Evolutionary conservation across 1,140 invertebrate genomes (phyloP).

Genomic region (Diuraphis noxia): DNA sequence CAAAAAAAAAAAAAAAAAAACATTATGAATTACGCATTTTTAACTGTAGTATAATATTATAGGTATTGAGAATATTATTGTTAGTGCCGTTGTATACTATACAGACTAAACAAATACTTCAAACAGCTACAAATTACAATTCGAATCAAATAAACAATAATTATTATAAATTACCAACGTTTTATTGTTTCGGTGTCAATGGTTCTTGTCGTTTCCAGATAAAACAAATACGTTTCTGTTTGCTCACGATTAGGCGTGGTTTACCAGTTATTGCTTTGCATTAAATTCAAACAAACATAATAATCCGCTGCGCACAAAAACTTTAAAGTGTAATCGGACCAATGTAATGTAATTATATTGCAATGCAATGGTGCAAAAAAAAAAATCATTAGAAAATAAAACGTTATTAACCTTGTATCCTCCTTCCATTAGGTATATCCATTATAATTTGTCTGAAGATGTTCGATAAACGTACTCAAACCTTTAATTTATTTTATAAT

Average conservation of each 20-base stretch:
- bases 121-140: not conserved
- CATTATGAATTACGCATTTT: not conserved
- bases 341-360: not conserved
- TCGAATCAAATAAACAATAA: conserved; percentile 9
- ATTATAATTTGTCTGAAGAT: conserved; percentile 3
- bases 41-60: not conserved
- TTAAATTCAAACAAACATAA: not conserved
- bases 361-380: not conserved
- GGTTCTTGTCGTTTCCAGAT: not conserved
- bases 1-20: not conserved
- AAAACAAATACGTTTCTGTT: not conserved
- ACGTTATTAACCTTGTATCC: not conserved
- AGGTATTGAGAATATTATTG: not conserved
- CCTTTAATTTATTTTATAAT: not conserved
- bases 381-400: conserved; percentile 3
- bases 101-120: not conserved
- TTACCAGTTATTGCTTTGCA: not conserved
- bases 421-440: no score
- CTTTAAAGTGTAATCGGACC: not conserved
- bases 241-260: not conserved
- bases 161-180: not conserved
- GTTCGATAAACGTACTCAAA: conserved; percentile 10
- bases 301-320: not conserved
- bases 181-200: conserved; percentile 1
- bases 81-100: not conserved